A percentile compares a stretch with the other conserved stretches of the same genome.
These are phyloP conservation scores for Syrmaticus mikado DNA, from an alignment of 2,113 vertebrate genomes.

Conservation along the genomic window DNA sequence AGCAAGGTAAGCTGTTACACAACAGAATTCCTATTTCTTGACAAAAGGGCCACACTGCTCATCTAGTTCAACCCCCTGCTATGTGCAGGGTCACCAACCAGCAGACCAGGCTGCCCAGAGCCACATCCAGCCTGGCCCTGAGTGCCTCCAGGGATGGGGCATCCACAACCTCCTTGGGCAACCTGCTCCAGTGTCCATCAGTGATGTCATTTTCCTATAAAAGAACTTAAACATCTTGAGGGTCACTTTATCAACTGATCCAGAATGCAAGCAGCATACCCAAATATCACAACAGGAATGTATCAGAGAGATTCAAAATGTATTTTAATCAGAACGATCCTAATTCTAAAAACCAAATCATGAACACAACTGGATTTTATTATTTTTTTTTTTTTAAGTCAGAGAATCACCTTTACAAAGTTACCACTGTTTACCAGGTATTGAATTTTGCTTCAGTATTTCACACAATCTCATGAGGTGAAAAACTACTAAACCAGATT, in stretches of 20 bases:
- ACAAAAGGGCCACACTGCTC: background rate
- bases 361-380: background rate
- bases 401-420: background rate
- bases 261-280: accelerated
- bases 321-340: background rate
- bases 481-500: background rate
- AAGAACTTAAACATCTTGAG: background rate
- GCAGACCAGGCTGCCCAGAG: no score
- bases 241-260: background rate
- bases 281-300: background rate
- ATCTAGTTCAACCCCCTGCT: no score
- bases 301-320: background rate
- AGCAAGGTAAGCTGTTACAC: background rate
- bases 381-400: background rate
- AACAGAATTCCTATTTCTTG: background rate
- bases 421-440: background rate
- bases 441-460: background rate
- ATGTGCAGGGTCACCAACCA: no score
- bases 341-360: background rate
- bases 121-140: no score
- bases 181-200: background rate
- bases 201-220: background rate
- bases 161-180: no score
- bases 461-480: background rate
- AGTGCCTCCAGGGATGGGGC: no score